Conservation (phyloP, 2,797 vertebrate species). For the Arctocebus calabarensis region DNA sequence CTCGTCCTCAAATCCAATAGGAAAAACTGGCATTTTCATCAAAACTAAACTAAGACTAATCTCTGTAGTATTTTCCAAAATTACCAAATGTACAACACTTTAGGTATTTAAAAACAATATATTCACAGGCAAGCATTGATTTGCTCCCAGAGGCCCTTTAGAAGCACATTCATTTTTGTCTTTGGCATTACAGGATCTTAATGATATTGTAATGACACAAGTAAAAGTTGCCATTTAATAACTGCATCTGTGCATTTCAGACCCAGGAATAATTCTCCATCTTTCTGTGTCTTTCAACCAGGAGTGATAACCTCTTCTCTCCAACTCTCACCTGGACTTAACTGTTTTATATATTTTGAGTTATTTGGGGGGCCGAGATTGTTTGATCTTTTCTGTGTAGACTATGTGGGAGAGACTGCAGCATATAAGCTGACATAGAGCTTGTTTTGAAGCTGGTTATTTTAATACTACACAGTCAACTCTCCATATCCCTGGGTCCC, state of each 20-base stretch:
- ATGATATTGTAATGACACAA: not conserved
- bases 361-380: not conserved
- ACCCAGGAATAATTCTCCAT: not conserved
- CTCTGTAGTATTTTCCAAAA: constrained; percentile 62
- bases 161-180: not conserved
- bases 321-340: not conserved
- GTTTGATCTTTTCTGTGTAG: not conserved
- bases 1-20: constrained; percentile 37
- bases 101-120: constrained; percentile 60
- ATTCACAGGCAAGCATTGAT: not conserved
- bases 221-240: not conserved
- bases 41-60: constrained; percentile 62
- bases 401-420: not conserved
- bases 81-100: constrained; percentile 7
- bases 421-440: too few species aligned
- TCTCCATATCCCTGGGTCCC: not conserved
- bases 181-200: constrained; percentile 14
- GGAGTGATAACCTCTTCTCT: not conserved
- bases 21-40: constrained; percentile 58
- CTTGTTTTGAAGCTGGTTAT: not conserved
- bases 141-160: constrained; percentile 31
- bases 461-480: not conserved
- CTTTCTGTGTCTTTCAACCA: not conserved
- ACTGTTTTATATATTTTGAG: not conserved
- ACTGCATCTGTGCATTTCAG: not conserved